phyloP scores from a whole-genome alignment of 23 tunicate species.

The Clavelina lepadiformis region DNA sequence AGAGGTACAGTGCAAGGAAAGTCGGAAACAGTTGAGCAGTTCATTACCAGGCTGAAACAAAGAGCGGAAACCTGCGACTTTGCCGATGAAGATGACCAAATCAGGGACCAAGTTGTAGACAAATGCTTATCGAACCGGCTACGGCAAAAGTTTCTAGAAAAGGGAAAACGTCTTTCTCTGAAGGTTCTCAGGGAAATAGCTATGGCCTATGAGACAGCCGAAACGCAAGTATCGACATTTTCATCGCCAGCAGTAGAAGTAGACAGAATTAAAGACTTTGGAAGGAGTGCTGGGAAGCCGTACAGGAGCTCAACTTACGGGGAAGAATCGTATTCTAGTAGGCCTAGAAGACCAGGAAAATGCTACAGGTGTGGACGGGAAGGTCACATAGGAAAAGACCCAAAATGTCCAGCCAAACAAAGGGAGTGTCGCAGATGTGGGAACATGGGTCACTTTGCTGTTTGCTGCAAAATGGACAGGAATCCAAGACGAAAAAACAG shows the following conservation, averaged over 20 bases:
- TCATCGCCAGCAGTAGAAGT: too few relatives aligned
- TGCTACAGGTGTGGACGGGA: neutral
- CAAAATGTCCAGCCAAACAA: neutral
- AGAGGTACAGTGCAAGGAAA: neutral
- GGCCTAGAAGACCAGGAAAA: too few relatives aligned
- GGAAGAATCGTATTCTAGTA: too few relatives aligned
- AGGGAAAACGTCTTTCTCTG: neutral
- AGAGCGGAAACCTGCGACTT: neutral
- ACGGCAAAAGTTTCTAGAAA: neutral
- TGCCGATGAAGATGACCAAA: neutral
- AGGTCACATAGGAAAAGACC: neutral
- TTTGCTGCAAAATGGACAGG: neutral
- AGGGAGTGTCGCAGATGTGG: neutral
- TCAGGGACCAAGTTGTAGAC: constrained; percentile 3
- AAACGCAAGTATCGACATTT: constrained; percentile 6
- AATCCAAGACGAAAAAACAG: too few relatives aligned
- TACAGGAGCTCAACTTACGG: too few relatives aligned
- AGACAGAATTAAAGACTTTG: too few relatives aligned
- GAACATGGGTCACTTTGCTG: constrained; percentile 5
- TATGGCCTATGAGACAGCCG: neutral
- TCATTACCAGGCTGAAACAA: neutral
- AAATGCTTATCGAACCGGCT: neutral
- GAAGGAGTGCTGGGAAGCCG: too few relatives aligned
- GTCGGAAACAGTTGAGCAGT: neutral
- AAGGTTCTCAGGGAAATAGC: constrained; percentile 3